Conservation (phyloP, 2,113 vertebrate genomes). For the Apaloderma vittatum region DNA sequence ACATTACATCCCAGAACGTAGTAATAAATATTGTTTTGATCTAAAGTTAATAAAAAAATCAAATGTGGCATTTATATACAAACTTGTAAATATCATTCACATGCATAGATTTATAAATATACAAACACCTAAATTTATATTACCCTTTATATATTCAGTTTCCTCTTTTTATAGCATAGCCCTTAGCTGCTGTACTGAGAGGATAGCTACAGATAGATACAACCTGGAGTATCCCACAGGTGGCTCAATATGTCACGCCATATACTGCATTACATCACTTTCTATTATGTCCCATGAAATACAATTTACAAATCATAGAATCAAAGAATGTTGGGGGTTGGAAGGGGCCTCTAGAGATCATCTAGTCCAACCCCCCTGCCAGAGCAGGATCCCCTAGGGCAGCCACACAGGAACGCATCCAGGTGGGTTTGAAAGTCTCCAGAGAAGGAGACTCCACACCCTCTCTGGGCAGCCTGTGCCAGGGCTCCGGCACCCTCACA, state of each 20-base stretch:
- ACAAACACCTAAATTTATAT: background rate
- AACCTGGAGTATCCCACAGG: background rate
- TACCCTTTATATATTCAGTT: background rate
- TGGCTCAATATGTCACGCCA: background rate
- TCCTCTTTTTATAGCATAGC: background rate
- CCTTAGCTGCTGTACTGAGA: background rate
- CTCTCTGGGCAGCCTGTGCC: too few relatives aligned
- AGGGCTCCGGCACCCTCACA: too few relatives aligned
- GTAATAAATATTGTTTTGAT: background rate
- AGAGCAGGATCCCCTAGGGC: too few relatives aligned
- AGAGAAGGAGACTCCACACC: too few relatives aligned
- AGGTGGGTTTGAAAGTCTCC: too few relatives aligned
- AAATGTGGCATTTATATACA: background rate
- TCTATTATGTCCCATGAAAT: background rate
- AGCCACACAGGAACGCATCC: too few relatives aligned
- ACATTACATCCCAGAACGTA: background rate
- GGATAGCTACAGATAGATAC: background rate
- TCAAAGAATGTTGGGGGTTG: too few relatives aligned
- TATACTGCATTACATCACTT: background rate
- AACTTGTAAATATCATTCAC: background rate
- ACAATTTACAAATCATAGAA: background rate
- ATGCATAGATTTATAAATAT: background rate
- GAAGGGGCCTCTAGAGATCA: too few relatives aligned
- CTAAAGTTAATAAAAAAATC: background rate
- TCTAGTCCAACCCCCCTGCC: too few relatives aligned